These are phyloP conservation scores for Stictonetta naevosa DNA, from an alignment of 2,113 vertebrate genomes.

Conservation along the genomic window DNA sequence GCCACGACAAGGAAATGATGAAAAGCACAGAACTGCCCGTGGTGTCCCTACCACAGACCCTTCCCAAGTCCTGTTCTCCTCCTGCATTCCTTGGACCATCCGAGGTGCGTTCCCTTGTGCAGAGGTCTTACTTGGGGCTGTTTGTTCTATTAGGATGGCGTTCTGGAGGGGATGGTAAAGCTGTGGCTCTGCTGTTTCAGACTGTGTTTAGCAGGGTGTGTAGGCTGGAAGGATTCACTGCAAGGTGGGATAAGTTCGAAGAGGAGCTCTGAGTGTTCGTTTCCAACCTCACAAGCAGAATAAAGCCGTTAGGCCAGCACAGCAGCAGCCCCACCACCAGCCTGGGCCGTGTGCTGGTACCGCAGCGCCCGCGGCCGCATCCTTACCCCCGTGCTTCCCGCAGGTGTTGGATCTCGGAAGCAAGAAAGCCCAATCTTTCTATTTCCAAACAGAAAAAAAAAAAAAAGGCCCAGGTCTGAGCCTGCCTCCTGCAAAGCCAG, in stretches of 20 bases:
- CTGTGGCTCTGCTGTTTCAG: background rate
- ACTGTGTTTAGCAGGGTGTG: background rate
- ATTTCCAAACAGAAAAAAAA: background rate
- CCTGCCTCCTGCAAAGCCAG: conserved; percentile 27
- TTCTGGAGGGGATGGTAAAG: background rate
- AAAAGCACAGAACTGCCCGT: background rate
- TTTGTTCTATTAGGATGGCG: background rate
- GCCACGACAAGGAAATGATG: background rate
- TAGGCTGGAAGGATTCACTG: background rate
- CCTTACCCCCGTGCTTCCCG: background rate
- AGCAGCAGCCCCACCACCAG: background rate
- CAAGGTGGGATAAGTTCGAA: background rate
- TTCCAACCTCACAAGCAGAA: background rate
- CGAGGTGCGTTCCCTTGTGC: background rate
- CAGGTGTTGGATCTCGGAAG: conserved; percentile 8
- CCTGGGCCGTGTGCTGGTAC: background rate
- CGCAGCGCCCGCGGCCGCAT: background rate
- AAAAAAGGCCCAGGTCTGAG: background rate
- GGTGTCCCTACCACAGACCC: background rate
- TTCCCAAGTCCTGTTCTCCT: background rate
- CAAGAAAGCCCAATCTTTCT: background rate
- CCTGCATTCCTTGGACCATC: background rate
- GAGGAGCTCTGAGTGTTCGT: background rate
- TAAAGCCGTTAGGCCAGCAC: background rate
- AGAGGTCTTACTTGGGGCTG: background rate